Evolutionary conservation across 2,888 invertebrate genomes (phyloP).

Genomic region (Lasius platythorax): DNA sequence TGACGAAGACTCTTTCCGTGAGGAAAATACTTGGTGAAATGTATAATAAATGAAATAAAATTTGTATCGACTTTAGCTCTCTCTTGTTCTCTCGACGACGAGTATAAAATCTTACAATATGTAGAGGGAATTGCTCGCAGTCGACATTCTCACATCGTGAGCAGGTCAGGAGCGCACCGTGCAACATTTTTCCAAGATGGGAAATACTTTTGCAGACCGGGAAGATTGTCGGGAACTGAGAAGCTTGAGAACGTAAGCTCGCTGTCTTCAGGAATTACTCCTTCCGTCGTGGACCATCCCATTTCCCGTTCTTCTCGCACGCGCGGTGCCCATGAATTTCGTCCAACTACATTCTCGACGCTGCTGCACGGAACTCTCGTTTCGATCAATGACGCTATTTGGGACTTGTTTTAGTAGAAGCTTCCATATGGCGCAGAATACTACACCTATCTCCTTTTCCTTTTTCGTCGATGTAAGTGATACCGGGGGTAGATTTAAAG

Average conservation of each 20-base stretch:
- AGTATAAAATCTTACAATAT: conserved; percentile 41
- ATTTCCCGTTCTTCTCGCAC: conserved; percentile 56
- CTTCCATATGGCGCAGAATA: conserved; percentile 11
- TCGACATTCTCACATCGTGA: conserved; percentile 56
- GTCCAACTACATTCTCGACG: conserved; percentile 45
- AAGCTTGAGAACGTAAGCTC: conserved; percentile 63
- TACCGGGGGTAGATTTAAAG: conserved; percentile 19
- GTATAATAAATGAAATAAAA: conserved; percentile 50
- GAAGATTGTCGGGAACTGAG: conserved; percentile 58
- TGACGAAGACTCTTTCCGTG: neutral
- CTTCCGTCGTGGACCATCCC: conserved; percentile 56
- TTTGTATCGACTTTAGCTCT: conserved; percentile 46
- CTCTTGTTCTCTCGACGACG: conserved; percentile 16
- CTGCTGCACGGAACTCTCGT: conserved; percentile 17
- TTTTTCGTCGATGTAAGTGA: neutral
- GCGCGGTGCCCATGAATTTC: conserved; percentile 40
- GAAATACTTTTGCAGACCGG: conserved; percentile 55
- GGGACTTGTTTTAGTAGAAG: conserved; percentile 38
- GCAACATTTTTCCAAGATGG: conserved; percentile 59
- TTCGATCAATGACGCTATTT: conserved; percentile 47
- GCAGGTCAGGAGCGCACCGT: conserved; percentile 47
- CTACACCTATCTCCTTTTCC: neutral
- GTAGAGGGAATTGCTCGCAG: conserved; percentile 48
- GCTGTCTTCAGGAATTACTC: conserved; percentile 65
- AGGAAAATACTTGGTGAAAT: neutral